Evolutionary conservation across 2,797 vertebrate species (phyloP), one percentile per base, ranked within the genome.

Genomic region (Glyptemys insculpta): DNA sequence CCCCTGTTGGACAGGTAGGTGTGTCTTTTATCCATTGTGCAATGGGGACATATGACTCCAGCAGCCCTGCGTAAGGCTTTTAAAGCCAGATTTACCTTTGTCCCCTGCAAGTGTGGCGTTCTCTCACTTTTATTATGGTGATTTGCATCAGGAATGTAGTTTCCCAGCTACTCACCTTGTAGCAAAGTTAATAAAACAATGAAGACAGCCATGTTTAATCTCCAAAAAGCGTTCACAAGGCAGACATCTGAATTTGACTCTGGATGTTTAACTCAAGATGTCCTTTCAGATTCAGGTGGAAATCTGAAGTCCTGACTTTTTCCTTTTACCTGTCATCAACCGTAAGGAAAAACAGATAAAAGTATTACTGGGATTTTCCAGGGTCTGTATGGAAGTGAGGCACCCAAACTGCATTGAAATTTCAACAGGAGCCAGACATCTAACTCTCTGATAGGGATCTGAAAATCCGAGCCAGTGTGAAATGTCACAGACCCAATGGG

Each of bases 101-200:
- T 5, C 8, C 88, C 76, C 65, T 41, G 19, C 41, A 21, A 41
- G 27, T 9, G 41, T 44, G 41, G n/a, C 10, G 9, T 12, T 41
- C 83, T 76, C n/a, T 41, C 68, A 37, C 50, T 50, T 53, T 18
- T 78, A 31, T 49, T 16, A 31, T 2, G 29, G n/a, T 34, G n/a
- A 74, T 47, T 85, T 41, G 53, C 16, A 34, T 31, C 37, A 54
- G n/a, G 31, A 44, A n/a, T 6, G 1, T 1, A 2, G 5, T 18
- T 52, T 52, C 47, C 34, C n/a, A 14, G 34, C 0, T 14, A 90
- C 97, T 97, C 94, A 97, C 97, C 97, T 80, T 81, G 95, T 74
- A 97, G 94, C 89, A 97, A 81, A 86, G 95, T 89, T n/a, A 85
- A 89, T 6, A 95, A 37, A 53, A 97, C 86, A 18, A 97, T 2